These are phyloP conservation scores for Tyto alba DNA, from an alignment of 2,113 vertebrate genomes.

Conservation along the genomic window DNA sequence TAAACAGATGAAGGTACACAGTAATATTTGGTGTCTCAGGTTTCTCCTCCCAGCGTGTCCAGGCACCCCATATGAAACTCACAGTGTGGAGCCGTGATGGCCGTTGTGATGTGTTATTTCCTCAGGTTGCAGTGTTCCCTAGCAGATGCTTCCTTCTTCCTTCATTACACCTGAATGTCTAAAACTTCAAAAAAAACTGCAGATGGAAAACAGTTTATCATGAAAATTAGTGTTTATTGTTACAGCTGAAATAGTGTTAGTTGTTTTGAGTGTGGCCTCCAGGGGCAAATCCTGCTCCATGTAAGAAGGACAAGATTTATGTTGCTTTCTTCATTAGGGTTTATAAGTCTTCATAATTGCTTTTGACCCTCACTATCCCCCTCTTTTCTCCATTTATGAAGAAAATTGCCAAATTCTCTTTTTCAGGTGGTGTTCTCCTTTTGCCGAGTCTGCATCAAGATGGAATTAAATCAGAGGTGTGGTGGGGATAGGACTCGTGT, in stretches of 20 bases:
- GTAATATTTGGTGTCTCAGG: background rate
- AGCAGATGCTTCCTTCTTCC: constrained; percentile 28
- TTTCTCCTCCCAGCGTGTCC: background rate
- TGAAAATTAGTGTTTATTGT: background rate
- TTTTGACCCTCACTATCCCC: background rate
- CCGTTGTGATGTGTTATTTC: background rate
- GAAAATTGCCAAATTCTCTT: background rate
- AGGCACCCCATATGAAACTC: background rate
- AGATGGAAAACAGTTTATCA: background rate
- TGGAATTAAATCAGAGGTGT: background rate
- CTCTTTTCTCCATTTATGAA: background rate
- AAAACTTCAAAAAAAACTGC: background rate
- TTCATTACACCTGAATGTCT: background rate
- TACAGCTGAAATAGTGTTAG: background rate
- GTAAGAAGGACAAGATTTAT: background rate
- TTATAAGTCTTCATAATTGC: background rate
- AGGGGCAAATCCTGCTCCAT: background rate
- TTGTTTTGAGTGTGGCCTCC: background rate
- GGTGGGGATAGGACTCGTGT: fast-evolving
- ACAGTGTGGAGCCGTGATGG: background rate
- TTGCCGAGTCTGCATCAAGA: background rate
- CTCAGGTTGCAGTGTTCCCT: background rate
- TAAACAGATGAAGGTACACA: background rate
- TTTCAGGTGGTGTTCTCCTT: background rate
- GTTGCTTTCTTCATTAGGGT: background rate